Percentiles rank a stretch among this genome's conserved stretches.
These are phyloP conservation scores for Mimas tiliae DNA, from an alignment of 2,888 invertebrate genomes.

Conservation along the genomic window DNA sequence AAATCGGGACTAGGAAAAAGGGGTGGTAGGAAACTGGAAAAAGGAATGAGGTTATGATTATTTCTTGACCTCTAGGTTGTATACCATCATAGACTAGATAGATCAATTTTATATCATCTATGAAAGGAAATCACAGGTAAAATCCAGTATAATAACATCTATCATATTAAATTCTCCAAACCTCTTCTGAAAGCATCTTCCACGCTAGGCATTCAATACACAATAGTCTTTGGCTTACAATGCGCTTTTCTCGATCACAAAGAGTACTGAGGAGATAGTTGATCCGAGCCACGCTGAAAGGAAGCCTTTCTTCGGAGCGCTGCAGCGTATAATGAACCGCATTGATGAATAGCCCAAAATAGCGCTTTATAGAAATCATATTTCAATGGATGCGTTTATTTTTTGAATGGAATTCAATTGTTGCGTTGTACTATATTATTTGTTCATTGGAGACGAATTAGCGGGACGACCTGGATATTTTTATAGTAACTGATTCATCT, in stretches of 20 bases:
- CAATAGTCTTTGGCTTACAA: conserved; percentile 33
- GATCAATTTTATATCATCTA: too few relatives aligned
- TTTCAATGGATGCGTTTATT: conserved; percentile 20
- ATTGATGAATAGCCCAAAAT: conserved; percentile 13
- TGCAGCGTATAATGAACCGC: conserved; percentile 14
- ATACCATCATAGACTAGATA: too few relatives aligned
- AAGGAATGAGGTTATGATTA: too few relatives aligned
- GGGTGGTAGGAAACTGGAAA: too few relatives aligned
- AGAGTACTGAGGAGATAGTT: conserved; percentile 49
- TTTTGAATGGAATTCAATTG: not conserved
- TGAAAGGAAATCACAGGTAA: too few relatives aligned
- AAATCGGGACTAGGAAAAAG: too few relatives aligned
- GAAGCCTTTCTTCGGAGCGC: conserved; percentile 9
- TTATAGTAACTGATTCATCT: too few relatives aligned
- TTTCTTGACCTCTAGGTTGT: too few relatives aligned
- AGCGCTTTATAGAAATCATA: conserved; percentile 22
- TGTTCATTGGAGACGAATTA: not conserved
- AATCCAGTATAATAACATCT: conserved; percentile 32
- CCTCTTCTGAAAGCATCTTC: conserved; percentile 20
- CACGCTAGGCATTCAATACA: not conserved
- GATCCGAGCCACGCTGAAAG: conserved; percentile 43
- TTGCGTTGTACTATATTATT: not conserved
- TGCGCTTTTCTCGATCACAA: conserved; percentile 52
- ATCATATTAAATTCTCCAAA: conserved; percentile 32
- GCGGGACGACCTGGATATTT: too few relatives aligned